Evolutionary conservation across 2,797 vertebrate species (phyloP).

Genomic region (Varecia variegata): DNA sequence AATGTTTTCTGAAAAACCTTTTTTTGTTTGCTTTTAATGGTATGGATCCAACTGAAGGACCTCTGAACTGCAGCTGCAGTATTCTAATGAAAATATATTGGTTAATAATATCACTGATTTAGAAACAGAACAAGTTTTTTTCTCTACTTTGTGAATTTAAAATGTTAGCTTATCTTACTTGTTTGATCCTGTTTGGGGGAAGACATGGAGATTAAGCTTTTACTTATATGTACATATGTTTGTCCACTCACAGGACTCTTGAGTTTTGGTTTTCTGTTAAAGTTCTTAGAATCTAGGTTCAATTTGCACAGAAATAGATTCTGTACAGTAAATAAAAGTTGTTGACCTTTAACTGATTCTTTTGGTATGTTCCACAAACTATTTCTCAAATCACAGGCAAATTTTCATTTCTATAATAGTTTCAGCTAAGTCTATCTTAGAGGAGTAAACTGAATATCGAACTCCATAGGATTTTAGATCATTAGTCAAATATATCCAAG

Average conservation of each 20-base stretch:
- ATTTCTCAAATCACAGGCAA: not conserved
- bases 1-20: not conserved
- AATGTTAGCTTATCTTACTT: not conserved
- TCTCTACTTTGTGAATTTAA: not conserved
- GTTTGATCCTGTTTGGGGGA: not conserved
- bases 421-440: not conserved
- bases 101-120: not conserved
- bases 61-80: not conserved
- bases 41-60: not conserved
- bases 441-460: not conserved
- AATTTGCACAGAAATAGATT: not conserved
- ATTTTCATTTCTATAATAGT: not conserved
- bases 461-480: not conserved
- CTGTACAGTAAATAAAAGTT: not conserved
- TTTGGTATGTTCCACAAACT: not conserved
- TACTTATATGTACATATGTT: not conserved
- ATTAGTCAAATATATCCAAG: not conserved
- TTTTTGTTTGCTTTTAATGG: conserved; percentile 8
- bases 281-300: conserved; percentile 5
- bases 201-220: not conserved
- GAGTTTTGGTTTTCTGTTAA: not conserved
- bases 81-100: not conserved
- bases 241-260: not conserved
- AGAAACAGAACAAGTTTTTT: not conserved
- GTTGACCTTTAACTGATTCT: not conserved